A percentile compares a stretch with the other conserved stretches of the same genome.
Evolutionary conservation across 2,797 vertebrate genomes (phyloP).

Genomic region (Eutrigla gurnardus): DNA sequence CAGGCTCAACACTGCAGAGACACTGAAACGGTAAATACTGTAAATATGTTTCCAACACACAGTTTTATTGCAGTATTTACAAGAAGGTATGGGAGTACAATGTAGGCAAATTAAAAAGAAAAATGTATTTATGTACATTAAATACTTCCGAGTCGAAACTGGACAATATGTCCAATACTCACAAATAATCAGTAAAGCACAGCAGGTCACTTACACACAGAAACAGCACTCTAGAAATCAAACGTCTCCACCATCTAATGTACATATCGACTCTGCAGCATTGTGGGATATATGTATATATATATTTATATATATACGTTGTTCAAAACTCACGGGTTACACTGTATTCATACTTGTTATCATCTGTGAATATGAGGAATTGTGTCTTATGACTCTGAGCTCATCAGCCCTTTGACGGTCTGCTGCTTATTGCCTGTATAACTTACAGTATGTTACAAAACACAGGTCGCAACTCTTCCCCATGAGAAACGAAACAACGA

Average conservation of each 20-base stretch:
- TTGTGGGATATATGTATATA: slow-evolving; percentile 67
- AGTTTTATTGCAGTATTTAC: slow-evolving; percentile 77
- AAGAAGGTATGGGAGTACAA: slow-evolving; percentile 86
- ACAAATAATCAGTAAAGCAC: slow-evolving; percentile 81
- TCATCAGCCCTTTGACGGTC: slow-evolving; percentile 64
- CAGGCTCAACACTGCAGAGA: slow-evolving; percentile 88
- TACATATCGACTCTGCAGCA: slow-evolving; percentile 80
- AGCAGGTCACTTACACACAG: slow-evolving; percentile 88
- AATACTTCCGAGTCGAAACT: slow-evolving; percentile 68
- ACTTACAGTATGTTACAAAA: slow-evolving; percentile 78
- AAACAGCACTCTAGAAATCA: slow-evolving; percentile 83
- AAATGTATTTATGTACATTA: slow-evolving; percentile 73
- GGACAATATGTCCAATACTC: slow-evolving; percentile 86
- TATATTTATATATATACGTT: slow-evolving; percentile 54
- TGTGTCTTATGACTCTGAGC: slow-evolving; percentile 73
- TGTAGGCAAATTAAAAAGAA: slow-evolving; percentile 85
- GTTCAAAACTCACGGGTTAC: slow-evolving; percentile 63
- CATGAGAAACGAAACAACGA: slow-evolving; percentile 46
- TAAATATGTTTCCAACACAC: slow-evolving; percentile 66
- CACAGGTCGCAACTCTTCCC: slow-evolving; percentile 38
- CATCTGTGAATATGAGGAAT: slow-evolving; percentile 68
- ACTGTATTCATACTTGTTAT: slow-evolving; percentile 63
- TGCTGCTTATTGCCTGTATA: slow-evolving; percentile 73
- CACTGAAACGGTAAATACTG: slow-evolving; percentile 83
- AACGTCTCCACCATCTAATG: slow-evolving; percentile 73